Conservation (phyloP, 2,888 invertebrate genomes). For the Sinotaia quadrata region DNA sequence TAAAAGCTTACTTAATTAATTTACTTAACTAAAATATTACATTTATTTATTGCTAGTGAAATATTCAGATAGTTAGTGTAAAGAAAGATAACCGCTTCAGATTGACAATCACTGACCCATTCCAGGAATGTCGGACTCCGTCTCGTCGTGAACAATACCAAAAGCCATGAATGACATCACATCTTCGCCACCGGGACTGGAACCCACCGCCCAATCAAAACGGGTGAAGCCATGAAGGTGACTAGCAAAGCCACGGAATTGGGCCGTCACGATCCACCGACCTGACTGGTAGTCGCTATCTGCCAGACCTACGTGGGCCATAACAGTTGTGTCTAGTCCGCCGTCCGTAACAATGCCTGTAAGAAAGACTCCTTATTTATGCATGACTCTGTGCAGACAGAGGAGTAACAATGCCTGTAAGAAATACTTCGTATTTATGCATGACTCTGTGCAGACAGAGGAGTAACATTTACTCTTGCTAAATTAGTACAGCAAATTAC, state of each 20-base stretch:
- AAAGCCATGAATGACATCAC: constrained; percentile 44
- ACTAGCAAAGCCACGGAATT: constrained; percentile 49
- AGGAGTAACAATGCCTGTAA: too few species aligned
- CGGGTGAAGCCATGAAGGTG: constrained; percentile 45
- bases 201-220: constrained; percentile 56
- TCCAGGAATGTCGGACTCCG: constrained; percentile 34
- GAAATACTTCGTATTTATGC: too few species aligned
- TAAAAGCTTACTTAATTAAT: too few species aligned
- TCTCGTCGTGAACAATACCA: constrained; percentile 41
- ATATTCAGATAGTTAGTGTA: too few species aligned
- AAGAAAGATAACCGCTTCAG: too few species aligned
- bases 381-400: too few species aligned
- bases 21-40: too few species aligned
- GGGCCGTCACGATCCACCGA: constrained; percentile 43
- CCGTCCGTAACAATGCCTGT: constrained; percentile 45
- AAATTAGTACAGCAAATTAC: too few species aligned
- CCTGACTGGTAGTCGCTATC: constrained; percentile 49
- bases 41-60: too few species aligned
- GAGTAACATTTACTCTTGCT: too few species aligned
- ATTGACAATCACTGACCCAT: constrained; percentile 37
- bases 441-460: too few species aligned
- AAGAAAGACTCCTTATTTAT: too few species aligned
- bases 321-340: constrained; percentile 30
- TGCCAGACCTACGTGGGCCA: constrained; percentile 26
- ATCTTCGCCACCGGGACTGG: constrained; percentile 46